Conservation (phyloP, 30 jellyfish, hydroid and myxozoan species). For the Pseudorhiza aurosa region DNA sequence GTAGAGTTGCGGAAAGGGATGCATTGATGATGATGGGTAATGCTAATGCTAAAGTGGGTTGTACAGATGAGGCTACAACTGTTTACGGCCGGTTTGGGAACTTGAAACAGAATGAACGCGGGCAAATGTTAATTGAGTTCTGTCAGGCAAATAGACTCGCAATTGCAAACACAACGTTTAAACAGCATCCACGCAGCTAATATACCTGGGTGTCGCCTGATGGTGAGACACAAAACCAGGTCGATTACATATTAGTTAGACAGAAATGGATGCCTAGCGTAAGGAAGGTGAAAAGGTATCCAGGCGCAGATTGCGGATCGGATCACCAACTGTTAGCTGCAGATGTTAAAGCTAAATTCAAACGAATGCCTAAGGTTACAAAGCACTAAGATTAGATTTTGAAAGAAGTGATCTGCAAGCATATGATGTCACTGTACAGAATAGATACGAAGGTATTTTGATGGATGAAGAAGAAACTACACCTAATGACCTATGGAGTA, state of each 20-base stretch:
- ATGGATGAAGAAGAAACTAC: too few relatives aligned
- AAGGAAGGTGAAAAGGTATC: not conserved
- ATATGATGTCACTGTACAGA: too few relatives aligned
- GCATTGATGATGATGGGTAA: conserved; percentile 1
- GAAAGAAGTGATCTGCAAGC: too few relatives aligned
- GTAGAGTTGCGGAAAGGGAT: not conserved
- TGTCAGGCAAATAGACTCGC: conserved; percentile 1
- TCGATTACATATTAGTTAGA: conserved; percentile 10
- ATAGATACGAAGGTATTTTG: too few relatives aligned
- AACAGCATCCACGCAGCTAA: not conserved
- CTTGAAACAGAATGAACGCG: not conserved
- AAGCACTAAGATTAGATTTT: too few relatives aligned
- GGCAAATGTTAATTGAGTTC: not conserved
- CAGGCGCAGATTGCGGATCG: conserved; percentile 18
- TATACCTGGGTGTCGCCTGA: conserved; percentile 27
- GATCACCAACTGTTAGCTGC: conserved; percentile 28
- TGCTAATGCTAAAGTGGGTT: conserved; percentile 3
- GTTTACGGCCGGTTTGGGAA: not conserved
- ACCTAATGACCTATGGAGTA: too few relatives aligned
- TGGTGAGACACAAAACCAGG: conserved; percentile 30
- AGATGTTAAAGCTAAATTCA: not conserved
- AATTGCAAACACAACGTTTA: conserved; percentile 3
- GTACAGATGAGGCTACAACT: not conserved
- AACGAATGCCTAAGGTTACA: too few relatives aligned
- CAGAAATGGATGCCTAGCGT: not conserved